These are phyloP conservation scores for Harpagifer antarcticus DNA, from an alignment of 2,797 vertebrate species.

Conservation along the genomic window DNA sequence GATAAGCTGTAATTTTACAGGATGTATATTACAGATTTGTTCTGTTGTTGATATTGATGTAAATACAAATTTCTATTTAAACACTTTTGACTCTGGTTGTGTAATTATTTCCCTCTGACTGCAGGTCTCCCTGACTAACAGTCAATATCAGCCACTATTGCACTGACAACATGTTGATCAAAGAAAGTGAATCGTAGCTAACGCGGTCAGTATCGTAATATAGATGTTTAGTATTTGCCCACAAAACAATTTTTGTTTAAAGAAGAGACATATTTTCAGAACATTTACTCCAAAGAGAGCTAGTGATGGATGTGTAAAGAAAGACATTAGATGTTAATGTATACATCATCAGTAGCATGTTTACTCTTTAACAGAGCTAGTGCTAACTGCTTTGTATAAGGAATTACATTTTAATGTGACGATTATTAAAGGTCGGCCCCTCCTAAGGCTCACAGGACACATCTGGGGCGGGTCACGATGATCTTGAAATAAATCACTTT, in stretches of 20 bases:
- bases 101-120: conserved; percentile 8
- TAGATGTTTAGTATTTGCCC: too few species aligned
- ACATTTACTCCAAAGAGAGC: not conserved
- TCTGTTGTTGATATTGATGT: conserved; percentile 94
- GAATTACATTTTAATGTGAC: not conserved
- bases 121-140: not conserved
- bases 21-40: conserved; percentile 91
- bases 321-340: not conserved
- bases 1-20: conserved; percentile 85
- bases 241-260: not conserved
- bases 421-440: not conserved
- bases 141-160: not conserved
- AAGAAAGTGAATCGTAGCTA: not conserved
- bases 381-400: not conserved
- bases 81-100: conserved; percentile 63
- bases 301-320: not conserved
- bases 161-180: not conserved
- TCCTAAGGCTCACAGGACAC: not conserved
- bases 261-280: not conserved
- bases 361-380: not conserved
- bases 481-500: too few species aligned
- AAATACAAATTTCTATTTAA: conserved; percentile 99
- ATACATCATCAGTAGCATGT: not conserved
- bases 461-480: too few species aligned
- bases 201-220: not conserved